Base-by-base conservation (phyloP, 2,113 vertebrate genomes). In the Myrmecobius fasciatus region DNA sequence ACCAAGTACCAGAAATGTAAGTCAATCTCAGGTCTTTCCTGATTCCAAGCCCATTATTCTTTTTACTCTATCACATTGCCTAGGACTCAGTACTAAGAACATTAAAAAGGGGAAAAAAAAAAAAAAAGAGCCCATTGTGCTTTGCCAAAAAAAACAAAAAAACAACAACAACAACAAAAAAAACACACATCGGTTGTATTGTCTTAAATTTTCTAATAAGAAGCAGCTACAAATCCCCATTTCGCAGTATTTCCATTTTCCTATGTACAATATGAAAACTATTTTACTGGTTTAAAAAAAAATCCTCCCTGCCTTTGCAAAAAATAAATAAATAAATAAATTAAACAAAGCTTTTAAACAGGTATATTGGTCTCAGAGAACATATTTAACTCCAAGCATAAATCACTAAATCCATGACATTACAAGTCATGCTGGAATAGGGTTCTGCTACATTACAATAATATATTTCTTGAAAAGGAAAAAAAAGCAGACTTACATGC, bases 401-500 rank as follows among this genome's bases (percentile, higher is more conserved):
- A 67, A 67, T 36, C 14, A 31, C 26, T 67, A 67, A 36, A 67
- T 36, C 3, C 11, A 67, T 36, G 60, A 67, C 0, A 0, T 67
- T 67, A 67, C 12, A 67, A 67, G 4, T 6, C 67, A 83, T 83
- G n/a, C 7, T 43, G 67, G 20, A 83, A 43, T 83, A 43, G 36
- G n/a, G 17, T 83, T 83, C n/a, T 83, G 1, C 7, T 83, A 83
- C 43, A 43, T 83, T 3, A 83, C 14, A 83, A 43, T 43, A 22
- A 9, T 43, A 83, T 24, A 22, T 83, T 83, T 20, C 8, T 83
- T 83, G 67, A 24, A 83, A 83, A 83, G n/a, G 36, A 43, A 43
- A 83, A n/a, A 83, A 83, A 83, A 83, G 54, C 54, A 56, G 53
- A 98, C 99, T 99, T 97, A 99, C 99, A 99, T 12, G 99, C 99